Base-by-base conservation (phyloP, 2,113 vertebrate species). In the Mesitornis unicolor region DNA sequence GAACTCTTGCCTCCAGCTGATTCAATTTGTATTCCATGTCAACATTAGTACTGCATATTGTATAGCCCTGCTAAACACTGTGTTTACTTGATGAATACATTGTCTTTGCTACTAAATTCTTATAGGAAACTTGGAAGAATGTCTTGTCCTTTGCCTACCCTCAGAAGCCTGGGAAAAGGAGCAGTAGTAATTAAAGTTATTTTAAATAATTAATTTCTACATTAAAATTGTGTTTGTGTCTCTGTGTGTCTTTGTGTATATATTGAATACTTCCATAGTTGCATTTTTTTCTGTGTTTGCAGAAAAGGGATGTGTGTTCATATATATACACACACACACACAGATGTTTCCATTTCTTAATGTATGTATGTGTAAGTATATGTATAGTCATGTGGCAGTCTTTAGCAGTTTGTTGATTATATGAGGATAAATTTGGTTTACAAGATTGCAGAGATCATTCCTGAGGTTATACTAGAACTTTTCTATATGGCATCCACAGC, bases 1-100 rank as follows among this genome's bases (percentile, higher is more conserved):
- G 70, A 97, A 84, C 63, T 91, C 87, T 84, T 93, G 69, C 76
- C 77, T 94, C 16, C 31, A 43, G 45, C 33, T 95, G 74, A 89
- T 80, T 95, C 71, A 89, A 54, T 95, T 97, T 93, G 38, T 96
- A 86, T 93, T 76, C 59, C 47, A 25, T 65, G 65, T 93, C 91
- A 94, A 28, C 64, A 92, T 64, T 89, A 53, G 45, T 60, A 78
- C 51, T 77, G 60, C 76, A 47, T 83, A 69, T 81, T 80, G 64
- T 76, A 90, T 64, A 92, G 70, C 43, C 85, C 94, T 84, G 80
- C 79, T 96, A 91, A 97, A 73, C 64, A 64, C 78, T 87, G n/a
- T 16, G 13, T 94, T 94, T 94, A 84, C 87, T 96, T 95, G 90
- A 93, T 89, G 71, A 75, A 84, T 73, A 18, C 61, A 47, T 65